Conservation (phyloP, 53 echinoderm and acorn worm species). For the Echinometra lucunter region DNA sequence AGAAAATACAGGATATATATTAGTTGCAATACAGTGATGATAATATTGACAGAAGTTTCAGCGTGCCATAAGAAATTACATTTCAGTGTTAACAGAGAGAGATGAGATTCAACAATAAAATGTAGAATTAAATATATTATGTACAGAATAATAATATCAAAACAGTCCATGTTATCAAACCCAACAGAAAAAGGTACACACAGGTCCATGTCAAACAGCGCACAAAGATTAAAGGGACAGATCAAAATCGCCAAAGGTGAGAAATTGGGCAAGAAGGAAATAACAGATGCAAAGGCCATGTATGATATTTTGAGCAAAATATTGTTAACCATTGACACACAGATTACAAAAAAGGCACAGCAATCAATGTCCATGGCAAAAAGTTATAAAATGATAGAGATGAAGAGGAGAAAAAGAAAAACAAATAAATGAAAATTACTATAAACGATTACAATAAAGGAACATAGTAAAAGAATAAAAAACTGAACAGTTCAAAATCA, state of each 20-base stretch:
- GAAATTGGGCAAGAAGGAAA: neutral
- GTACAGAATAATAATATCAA: neutral
- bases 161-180: neutral
- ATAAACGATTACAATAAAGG: neutral
- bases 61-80: neutral
- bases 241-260: neutral
- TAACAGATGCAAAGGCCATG: neutral
- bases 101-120: neutral
- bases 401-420: neutral
- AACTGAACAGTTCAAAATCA: neutral
- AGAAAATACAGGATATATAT: too few relatives aligned
- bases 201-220: neutral
- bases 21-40: neutral
- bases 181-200: neutral
- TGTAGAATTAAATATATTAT: neutral
- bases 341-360: neutral
- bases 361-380: neutral
- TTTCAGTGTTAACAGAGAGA: neutral
- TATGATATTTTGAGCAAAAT: neutral
- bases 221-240: neutral
- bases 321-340: neutral
- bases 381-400: neutral
- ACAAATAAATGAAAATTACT: neutral
- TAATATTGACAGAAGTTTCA: neutral
- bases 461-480: neutral